Base-by-base conservation (phyloP, 2,888 invertebrate genomes). In the Platycnemis pennipes region DNA sequence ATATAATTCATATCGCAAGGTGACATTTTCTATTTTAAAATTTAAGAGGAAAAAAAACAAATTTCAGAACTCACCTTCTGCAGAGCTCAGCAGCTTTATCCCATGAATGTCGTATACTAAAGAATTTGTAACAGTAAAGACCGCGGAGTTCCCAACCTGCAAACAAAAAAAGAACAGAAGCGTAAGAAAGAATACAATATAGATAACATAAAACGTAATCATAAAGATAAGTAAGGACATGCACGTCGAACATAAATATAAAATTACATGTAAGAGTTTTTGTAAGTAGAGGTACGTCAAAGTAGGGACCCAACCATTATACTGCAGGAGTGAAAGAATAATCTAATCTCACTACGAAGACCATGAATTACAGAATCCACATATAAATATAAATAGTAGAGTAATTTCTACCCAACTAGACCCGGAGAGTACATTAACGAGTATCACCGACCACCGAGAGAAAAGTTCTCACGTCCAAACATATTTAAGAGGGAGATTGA, bases 71-170 rank as follows among this genome's bases (percentile, higher is more conserved):
- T 97, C 97, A 99, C 99, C 99, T 98, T 97, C 98, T 98, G 97
- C 99, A 99, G 97, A 99, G 97, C 97, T 99, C 99, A 95, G 99
- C 99, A 95, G 99, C 99, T 97, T 99, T 99, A 97, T 98, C 98
- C 99, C 99, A 99, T 95, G 99, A 99, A 97, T 99, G 99, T 96
- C 98, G 98, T 96, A 99, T 99, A 97, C 98, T 98, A 97, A 99
- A 99, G 97, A 98, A 99, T 97, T 98, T 99, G 97, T 99, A 99
- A 97, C 99, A 99, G 97, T 99, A 98, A 96, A 99, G 98, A 96
- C 99, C 99, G 97, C 98, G 98, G 96, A 99, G 97, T 97, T 99
- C 99, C 99, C 99, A 99, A 96, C 99, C 99, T 99, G 98, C 94
- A 98, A 98, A 96, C 96, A 96, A 96, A 95, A 95, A 95, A 95